Base-by-base conservation (phyloP, 2,888 invertebrate species). In the Caenorhabditis zanzibari region DNA sequence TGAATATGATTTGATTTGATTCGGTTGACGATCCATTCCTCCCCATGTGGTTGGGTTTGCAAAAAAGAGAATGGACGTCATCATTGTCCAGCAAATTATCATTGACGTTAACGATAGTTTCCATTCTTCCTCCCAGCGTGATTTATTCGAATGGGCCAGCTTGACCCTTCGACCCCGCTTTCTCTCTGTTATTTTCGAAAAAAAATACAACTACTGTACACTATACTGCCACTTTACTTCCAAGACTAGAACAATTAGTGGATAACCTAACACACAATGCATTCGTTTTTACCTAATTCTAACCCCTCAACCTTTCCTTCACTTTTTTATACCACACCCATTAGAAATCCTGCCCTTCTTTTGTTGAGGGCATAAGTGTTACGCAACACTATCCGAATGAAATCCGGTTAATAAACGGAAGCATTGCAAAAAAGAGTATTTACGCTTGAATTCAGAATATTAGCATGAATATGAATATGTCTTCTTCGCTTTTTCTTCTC, bases 371-470 rank as follows among this genome's bases (percentile, higher is more conserved):
- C 69, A 69, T n/a, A 64, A 79, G 71, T 79, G 77, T 79, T 79
- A 79, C 77, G 77, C 77, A 79, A 79, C 77, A 71, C 77, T 54
- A 76, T 76, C 76, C 75, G 38, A 35, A 54, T 69, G 32, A 71
- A 79, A 79, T 79, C 77, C 77, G 77, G 77, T 79, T 79, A 71
- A 79, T 61, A 71, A 71, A 79, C 77, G 77, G 77, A 79, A 79
- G 61, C 47, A 38, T 52, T 12, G 22, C 44, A 16, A 24, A 58
- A 66, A 75, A 44, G 35, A 41, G 69, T 63, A 71, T 79, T 79
- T 71, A 79, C 77, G 77, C 77, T 79, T 79, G 63, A 71, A 79
- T 79, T 79, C 77, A 79, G 77, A 79, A 71, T 79, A 79, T 71
- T 64, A 79, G 77, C 71, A 52, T 76, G 66, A 75, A 68, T 75